A percentile compares a stretch with the other conserved stretches of the same genome.
These are phyloP conservation scores for Athalia circularis DNA, from an alignment of 2,888 invertebrate species.

Conservation along the genomic window DNA sequence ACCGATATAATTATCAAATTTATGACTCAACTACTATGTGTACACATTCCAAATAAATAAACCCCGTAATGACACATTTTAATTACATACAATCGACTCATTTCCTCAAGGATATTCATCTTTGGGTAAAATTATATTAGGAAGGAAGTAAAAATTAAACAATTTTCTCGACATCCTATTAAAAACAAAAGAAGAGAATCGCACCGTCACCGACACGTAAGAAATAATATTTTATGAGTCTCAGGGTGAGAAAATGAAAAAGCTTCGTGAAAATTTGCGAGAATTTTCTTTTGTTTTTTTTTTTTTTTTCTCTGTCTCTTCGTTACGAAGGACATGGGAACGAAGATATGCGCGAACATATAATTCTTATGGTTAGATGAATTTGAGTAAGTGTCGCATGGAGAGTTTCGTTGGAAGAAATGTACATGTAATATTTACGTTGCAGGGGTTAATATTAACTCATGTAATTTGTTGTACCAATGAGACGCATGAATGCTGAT, in stretches of 20 bases:
- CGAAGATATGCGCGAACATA: neutral
- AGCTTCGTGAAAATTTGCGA: no score
- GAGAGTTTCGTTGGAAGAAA: slow-evolving; percentile 9
- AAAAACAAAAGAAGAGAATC: neutral
- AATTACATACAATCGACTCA: no score
- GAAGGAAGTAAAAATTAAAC: no score
- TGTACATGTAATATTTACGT: neutral
- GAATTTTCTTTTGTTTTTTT: no score
- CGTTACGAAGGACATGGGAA: no score
- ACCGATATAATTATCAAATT: neutral
- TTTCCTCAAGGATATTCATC: no score
- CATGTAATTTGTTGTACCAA: slow-evolving; percentile 14
- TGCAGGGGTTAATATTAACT: slow-evolving; percentile 12
- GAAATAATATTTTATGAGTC: no score
- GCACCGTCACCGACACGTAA: no score
- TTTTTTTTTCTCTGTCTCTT: no score
- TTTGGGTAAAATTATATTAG: no score
- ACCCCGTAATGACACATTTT: neutral
- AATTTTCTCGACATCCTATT: neutral
- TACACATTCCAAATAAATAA: neutral
- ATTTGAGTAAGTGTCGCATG: no score
- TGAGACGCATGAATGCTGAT: slow-evolving; percentile 43
- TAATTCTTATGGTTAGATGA: neutral
- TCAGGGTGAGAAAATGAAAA: no score
- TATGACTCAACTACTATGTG: neutral